A percentile compares a stretch with the other conserved stretches of the same genome.
Conservation (phyloP, 2,888 invertebrate genomes). For the Sesia bembeciformis region DNA sequence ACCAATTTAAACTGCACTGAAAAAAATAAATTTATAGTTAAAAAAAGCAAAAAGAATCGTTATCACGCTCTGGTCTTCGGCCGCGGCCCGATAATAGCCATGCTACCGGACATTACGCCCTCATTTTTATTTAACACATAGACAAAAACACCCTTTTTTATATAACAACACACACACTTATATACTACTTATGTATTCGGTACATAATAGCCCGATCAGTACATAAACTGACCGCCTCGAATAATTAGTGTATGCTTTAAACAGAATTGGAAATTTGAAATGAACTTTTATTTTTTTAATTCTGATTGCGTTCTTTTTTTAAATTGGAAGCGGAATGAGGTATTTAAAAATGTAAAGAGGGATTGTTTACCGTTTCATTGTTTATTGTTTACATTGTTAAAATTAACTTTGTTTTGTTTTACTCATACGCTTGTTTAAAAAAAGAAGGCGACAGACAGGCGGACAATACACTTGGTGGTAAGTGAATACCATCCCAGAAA, state of each 20-base stretch:
- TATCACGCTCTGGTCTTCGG: conserved; percentile 24
- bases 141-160: conserved; percentile 70
- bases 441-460: no score
- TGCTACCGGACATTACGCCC: conserved; percentile 67
- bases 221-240: conserved; percentile 38
- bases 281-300: neutral
- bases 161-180: conserved; percentile 38
- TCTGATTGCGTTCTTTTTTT: conserved; percentile 4
- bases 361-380: neutral
- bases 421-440: no score
- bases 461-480: no score
- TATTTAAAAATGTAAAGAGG: neutral
- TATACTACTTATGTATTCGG: conserved; percentile 9
- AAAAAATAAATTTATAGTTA: neutral
- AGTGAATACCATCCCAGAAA: no score
- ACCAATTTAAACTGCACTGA: no score
- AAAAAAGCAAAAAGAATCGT: conserved; percentile 15
- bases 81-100: conserved; percentile 50
- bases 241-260: conserved; percentile 69
- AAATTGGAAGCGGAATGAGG: neutral
- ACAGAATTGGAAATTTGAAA: conserved; percentile 1
- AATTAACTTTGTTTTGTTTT: no score
- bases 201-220: conserved; percentile 15
- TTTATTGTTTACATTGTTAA: no score
- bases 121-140: conserved; percentile 74